Conservation (phyloP, 2,888 invertebrate species). For the Chirona hameri region DNA sequence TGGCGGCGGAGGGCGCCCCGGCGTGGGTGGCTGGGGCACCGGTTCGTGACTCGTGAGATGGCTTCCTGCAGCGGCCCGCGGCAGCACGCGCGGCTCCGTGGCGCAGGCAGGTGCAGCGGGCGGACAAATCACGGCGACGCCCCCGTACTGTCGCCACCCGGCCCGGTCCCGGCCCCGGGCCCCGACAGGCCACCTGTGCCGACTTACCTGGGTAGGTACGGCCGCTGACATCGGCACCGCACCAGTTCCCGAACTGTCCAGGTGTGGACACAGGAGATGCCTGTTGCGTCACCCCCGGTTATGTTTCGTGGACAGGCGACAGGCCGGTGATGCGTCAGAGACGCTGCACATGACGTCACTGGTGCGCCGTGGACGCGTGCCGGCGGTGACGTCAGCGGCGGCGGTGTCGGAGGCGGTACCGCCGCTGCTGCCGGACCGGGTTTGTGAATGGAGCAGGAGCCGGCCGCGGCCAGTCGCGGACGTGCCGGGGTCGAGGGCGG, state of each 20-base stretch:
- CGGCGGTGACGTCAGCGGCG: not conserved
- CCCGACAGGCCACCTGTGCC: not conserved
- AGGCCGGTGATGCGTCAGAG: too few species aligned
- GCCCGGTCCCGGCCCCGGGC: not conserved
- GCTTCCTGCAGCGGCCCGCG: not conserved
- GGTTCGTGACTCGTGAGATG: too few species aligned
- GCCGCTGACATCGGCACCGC: not conserved
- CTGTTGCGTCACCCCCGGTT: too few species aligned
- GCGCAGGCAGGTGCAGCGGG: not conserved
- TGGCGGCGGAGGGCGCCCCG: too few species aligned
- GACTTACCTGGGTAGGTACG: not conserved
- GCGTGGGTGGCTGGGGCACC: too few species aligned
- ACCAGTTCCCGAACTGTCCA: too few species aligned
- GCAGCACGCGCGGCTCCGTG: not conserved
- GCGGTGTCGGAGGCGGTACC: not conserved
- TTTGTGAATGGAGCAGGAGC: conserved; percentile 1
- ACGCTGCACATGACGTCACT: too few species aligned
- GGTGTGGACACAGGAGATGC: too few species aligned
- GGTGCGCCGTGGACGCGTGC: too few species aligned
- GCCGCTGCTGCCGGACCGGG: not conserved
- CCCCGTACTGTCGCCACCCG: not conserved
- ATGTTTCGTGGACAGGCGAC: too few species aligned
- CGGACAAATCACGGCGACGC: not conserved
- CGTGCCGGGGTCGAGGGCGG: not conserved
- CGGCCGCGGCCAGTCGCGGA: not conserved